Evolutionary conservation across 2,888 invertebrate species (phyloP), one percentile per base, ranked within the genome.

Genomic region (Drosophila dives): DNA sequence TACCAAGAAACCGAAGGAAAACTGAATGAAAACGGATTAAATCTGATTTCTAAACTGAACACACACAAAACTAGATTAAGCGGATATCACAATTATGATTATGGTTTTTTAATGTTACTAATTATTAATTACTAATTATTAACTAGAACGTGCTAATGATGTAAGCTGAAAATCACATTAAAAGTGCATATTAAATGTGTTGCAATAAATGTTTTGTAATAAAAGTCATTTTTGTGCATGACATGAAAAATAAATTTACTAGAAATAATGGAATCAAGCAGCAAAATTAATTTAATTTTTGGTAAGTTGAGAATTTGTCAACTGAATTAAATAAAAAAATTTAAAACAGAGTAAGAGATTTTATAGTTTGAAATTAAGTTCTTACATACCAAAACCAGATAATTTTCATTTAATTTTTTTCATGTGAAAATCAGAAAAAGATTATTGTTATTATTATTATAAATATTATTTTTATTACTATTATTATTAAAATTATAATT

Each of bases 31-130:
- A 45, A 20, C 45, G 12, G 23, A 23, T 45, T 45, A 15, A n/a
- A 45, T 45, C 3, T 45, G 45, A 79, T 79, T 80, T 80, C 79
- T 65, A 80, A 70, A 62, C 38, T 8, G 0, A 1, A 49, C 50
- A 42, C 20, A 26, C 15, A 29, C 5, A 2, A 69, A 61, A 73
- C 69, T 51, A 56, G 42, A 59, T 45, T 54, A n/a, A 54, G 38
- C 79, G 79, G 79, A 79, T 60, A 65, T 72, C 42, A 63, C 29
- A 50, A 75, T 75, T 67, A 23, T 40, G 63, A 59, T 73, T 60
- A 65, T 42, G 33, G 32, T 42, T 51, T 26, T 38, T 50, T 17
- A 55, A 23, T 40, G 20, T 36, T 23, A 29, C 64, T 50, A n/a
- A 23, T 12, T 29, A 50, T 51, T 45, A n/a, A 49, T 49, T 29